Conservation (phyloP, 2,888 invertebrate species). For the Antheraea assamensis region DNA sequence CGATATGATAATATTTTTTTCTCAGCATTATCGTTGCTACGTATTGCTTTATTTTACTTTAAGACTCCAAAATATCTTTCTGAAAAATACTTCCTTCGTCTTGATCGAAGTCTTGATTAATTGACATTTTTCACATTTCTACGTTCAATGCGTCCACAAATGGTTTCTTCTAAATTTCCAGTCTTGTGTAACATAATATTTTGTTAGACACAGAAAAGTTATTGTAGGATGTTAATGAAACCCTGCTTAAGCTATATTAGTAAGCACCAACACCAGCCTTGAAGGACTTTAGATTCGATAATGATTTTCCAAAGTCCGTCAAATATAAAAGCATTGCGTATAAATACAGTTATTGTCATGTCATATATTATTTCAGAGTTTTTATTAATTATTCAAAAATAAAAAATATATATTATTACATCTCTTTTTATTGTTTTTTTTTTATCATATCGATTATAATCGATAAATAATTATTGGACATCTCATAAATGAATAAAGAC, state of each 20-base stretch:
- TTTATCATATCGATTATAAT: slow-evolving; percentile 7
- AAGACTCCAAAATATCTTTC: neutral
- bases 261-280: slow-evolving; percentile 36
- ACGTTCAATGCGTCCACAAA: neutral
- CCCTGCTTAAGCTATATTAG: slow-evolving; percentile 46
- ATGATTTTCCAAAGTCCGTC: slow-evolving; percentile 14
- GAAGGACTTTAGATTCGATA: slow-evolving; percentile 16
- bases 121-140: neutral
- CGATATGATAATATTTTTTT: neutral
- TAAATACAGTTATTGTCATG: slow-evolving; percentile 22
- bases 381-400: neutral
- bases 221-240: slow-evolving; percentile 45
- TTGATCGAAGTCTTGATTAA: neutral
- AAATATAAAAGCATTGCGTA: slow-evolving; percentile 15
- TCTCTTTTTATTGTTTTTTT: neutral
- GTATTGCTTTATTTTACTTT: neutral
- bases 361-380: neutral
- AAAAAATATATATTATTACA: neutral
- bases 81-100: neutral
- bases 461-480: too few relatives aligned
- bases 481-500: neutral
- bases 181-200: slow-evolving; percentile 23
- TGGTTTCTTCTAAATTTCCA: slow-evolving; percentile 19
- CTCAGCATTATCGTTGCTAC: neutral
- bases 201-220: slow-evolving; percentile 36